phyloP scores from a whole-genome alignment of 2,797 vertebrate species.

The Heteromormyrus szaboi region DNA sequence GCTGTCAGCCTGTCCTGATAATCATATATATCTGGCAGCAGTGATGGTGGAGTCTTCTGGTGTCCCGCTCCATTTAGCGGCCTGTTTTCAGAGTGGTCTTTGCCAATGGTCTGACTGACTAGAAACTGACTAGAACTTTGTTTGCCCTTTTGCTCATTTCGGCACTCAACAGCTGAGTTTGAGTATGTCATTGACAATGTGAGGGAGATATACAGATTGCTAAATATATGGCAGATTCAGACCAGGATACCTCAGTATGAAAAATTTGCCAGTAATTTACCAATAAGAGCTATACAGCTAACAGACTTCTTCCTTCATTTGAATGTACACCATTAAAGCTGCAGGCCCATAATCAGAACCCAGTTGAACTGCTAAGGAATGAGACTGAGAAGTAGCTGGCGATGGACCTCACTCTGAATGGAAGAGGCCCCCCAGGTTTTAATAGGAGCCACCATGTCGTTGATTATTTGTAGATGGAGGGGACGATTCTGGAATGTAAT shows the following conservation, averaged over 20 bases:
- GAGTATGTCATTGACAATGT: background rate
- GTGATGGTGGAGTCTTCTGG: background rate
- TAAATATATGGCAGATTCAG: background rate
- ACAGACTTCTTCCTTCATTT: background rate
- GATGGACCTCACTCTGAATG: background rate
- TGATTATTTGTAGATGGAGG: slow-evolving; percentile 45
- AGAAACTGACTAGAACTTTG: background rate
- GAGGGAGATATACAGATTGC: background rate
- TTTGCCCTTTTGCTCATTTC: background rate
- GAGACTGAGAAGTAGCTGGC: background rate
- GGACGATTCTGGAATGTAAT: slow-evolving; percentile 55
- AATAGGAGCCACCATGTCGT: slow-evolving; percentile 45
- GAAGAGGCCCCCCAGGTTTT: background rate
- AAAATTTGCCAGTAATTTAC: background rate
- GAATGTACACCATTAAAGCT: background rate
- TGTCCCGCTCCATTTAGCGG: background rate
- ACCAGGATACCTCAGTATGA: background rate
- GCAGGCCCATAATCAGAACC: background rate
- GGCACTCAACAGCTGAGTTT: background rate
- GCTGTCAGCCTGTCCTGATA: background rate
- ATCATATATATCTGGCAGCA: background rate
- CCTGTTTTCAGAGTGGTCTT: background rate
- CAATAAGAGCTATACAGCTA: background rate
- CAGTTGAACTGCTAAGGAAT: background rate
- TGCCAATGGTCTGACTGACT: background rate